Evolutionary conservation across 2,888 invertebrate genomes (phyloP).

Genomic region (Polydrusus cervinus): DNA sequence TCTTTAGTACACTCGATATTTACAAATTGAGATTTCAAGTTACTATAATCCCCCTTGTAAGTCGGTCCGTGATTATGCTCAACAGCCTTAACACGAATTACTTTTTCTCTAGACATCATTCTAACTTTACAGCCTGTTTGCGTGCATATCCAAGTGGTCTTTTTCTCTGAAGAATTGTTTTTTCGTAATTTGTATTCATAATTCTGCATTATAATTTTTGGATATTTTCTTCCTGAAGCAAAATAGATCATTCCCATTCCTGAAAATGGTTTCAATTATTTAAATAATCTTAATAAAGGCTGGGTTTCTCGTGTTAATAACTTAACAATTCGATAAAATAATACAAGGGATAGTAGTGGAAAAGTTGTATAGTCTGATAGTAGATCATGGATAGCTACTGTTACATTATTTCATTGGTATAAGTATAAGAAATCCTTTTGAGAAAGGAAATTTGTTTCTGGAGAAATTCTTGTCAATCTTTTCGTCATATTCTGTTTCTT

Average conservation of each 20-base stretch:
- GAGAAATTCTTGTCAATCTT: too few species aligned
- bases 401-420: too few species aligned
- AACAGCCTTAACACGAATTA: conserved; percentile 41
- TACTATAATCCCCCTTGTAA: conserved; percentile 31
- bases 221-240: conserved; percentile 39
- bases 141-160: conserved; percentile 59
- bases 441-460: too few species aligned
- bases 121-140: conserved; percentile 52
- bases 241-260: conserved; percentile 33
- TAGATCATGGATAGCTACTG: too few species aligned
- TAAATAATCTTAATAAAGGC: too few species aligned
- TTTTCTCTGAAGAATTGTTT: conserved; percentile 35
- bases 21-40: conserved; percentile 30
- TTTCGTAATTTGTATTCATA: conserved; percentile 54
- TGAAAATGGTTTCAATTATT: conserved; percentile 5
- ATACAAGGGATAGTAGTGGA: too few species aligned
- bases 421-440: too few species aligned
- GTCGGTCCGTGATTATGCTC: conserved; percentile 41
- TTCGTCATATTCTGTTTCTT: too few species aligned
- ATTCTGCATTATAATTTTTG: conserved; percentile 35
- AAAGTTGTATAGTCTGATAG: too few species aligned
- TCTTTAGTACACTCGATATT: conserved; percentile 27
- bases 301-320: too few species aligned
- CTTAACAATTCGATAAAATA: too few species aligned
- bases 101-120: conserved; percentile 54